Conservation (phyloP, 2,888 invertebrate genomes). For the Liposcelis brunnea region DNA sequence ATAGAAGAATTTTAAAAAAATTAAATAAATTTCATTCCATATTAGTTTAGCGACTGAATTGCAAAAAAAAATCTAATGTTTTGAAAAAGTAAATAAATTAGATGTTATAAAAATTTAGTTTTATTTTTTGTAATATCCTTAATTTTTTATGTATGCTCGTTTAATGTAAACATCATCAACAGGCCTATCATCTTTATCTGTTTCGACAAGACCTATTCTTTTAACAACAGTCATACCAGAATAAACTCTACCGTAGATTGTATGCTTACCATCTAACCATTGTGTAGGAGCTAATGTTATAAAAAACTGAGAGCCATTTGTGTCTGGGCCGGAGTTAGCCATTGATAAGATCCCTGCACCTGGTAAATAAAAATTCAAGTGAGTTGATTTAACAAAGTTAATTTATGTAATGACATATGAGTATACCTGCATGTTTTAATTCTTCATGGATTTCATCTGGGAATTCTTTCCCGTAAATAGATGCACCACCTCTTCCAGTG, state of each 20-base stretch:
- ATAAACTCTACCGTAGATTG: conserved; percentile 84
- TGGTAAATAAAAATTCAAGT: too few species aligned
- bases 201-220: conserved; percentile 84
- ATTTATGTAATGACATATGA: background rate
- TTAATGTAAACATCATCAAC: conserved; percentile 72
- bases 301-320: conserved; percentile 97
- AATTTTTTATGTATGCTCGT: conserved; percentile 17
- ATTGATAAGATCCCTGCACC: conserved; percentile 68
- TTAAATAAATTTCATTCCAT: background rate
- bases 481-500: conserved; percentile 88
- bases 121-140: background rate
- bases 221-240: conserved; percentile 83
- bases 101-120: background rate
- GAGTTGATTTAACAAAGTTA: conserved; percentile 15
- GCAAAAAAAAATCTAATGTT: background rate
- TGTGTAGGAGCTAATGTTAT: conserved; percentile 92
- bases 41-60: conserved; percentile 1
- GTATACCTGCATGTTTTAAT: conserved; percentile 77
- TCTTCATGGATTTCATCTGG: conserved; percentile 90
- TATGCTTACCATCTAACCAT: conserved; percentile 95
- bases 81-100: background rate
- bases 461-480: conserved; percentile 90
- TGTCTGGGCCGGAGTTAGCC: conserved; percentile 96
- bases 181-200: conserved; percentile 82
- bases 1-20: background rate